Base-by-base conservation (phyloP, 2,888 invertebrate genomes). In the Ormyrus thymus region DNA sequence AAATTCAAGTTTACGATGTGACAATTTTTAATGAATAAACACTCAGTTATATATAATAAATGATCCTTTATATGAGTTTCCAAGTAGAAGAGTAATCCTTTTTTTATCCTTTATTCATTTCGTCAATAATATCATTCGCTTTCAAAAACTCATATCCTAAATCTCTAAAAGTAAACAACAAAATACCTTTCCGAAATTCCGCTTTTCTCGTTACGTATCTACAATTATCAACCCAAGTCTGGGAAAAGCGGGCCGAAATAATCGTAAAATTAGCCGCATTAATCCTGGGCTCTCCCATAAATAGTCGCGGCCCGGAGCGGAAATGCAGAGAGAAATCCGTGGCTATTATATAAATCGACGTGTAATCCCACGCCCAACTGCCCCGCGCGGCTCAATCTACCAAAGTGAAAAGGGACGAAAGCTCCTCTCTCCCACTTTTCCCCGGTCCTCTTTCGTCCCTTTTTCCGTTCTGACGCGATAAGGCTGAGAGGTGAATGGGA, bases 321-420 rank as follows among this genome's bases (percentile, higher is more conserved):
- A 56, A 56, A 69, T 56, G 69, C 45, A 15, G 0, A 6, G 9
- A 46, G 48, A 45, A 29, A 45, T 29, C n/a, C 5, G 13, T 2
- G 10, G 11, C 5, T 61, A 10, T 61, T 75, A 45, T 15, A 68
- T 68, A 61, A 75, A 68, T 68, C 69, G 61, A 53, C 55, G 29
- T 11, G 61, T 76, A 62, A 76, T 69, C 46, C 59, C 46, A 13
- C 15, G 51, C 50, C 65, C 56, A 65, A 74, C 29, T 51, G 66
- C 58, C 58, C 53, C 51, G 13, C 64, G 43, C 68, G 50, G 10
- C 66, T 75, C 58, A 61, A 68, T 66, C 55, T 29, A 46, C 11
- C 43, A 74, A 66, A 66, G 66, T 74, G 74, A 59, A 74, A 65
- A 65, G 56, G 65, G 45, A 43, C 3, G 62, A 72, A 13, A 29